phyloP scores from a whole-genome alignment of 2,797 vertebrate species.

The Neosilurus hyrtlii region DNA sequence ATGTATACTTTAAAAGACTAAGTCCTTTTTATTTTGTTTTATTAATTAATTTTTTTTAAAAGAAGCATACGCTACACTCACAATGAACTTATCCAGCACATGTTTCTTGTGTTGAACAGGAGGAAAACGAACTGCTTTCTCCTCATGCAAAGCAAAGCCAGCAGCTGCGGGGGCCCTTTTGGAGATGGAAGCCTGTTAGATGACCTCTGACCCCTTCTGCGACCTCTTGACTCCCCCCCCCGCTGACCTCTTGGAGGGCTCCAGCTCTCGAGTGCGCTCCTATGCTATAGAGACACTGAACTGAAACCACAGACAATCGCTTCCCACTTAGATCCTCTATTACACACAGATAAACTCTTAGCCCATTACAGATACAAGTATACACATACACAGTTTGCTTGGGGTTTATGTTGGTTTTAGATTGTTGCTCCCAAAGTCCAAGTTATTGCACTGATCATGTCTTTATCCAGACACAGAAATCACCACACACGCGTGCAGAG shows the following conservation, averaged over 20 bases:
- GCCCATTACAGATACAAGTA: neutral
- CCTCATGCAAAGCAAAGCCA: conserved; percentile 95
- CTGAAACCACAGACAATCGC: conserved; percentile 93
- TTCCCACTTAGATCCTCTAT: conserved; percentile 63
- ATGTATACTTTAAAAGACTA: neutral
- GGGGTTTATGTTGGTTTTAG: conserved; percentile 44
- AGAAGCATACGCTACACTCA: too few species aligned
- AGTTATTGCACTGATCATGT: conserved; percentile 75
- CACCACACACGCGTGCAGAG: conserved; percentile 36
- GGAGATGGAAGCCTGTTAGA: conserved; percentile 99
- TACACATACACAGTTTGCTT: neutral
- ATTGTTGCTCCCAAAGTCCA: conserved; percentile 62
- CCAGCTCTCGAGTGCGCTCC: conserved; percentile 67
- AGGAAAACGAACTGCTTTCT: conserved; percentile 92
- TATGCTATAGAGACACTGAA: conserved; percentile 84
- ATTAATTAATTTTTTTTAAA: too few species aligned
- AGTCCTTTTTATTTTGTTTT: neutral
- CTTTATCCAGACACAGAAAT: conserved; percentile 64
- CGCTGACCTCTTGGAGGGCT: conserved; percentile 77
- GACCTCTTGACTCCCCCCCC: conserved; percentile 71
- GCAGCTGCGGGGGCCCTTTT: conserved; percentile 91
- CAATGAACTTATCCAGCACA: neutral
- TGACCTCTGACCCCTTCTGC: conserved; percentile 67
- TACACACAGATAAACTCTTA: neutral
- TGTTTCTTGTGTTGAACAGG: conserved; percentile 67